These are phyloP conservation scores for Steinernema scapterisci DNA, from an alignment of 2,888 invertebrate genomes.

Conservation along the genomic window DNA sequence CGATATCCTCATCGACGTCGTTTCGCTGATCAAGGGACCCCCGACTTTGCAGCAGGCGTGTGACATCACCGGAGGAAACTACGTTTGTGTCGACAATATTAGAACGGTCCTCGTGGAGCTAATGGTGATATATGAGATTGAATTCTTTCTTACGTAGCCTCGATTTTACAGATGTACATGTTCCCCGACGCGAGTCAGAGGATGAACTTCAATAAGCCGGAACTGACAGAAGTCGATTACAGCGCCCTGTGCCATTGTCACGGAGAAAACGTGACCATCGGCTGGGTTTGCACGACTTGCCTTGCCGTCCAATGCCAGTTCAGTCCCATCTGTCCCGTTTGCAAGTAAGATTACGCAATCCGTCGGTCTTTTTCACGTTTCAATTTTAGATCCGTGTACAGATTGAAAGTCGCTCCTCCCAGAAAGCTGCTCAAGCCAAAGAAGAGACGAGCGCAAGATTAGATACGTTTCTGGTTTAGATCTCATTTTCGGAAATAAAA, in stretches of 20 bases:
- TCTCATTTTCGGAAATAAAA: neutral
- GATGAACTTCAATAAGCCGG: conserved; percentile 19
- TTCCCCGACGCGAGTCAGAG: conserved; percentile 8
- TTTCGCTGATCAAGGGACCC: neutral
- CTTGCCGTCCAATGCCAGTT: conserved; percentile 16
- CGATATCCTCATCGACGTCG: conserved; percentile 21
- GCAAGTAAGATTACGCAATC: neutral
- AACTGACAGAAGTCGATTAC: neutral
- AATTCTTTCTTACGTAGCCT: neutral
- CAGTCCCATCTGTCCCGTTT: neutral
- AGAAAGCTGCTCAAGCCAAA: neutral
- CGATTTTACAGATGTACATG: conserved; percentile 8
- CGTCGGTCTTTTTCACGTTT: neutral
- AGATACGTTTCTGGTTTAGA: neutral
- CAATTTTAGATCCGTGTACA: neutral
- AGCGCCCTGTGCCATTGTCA: conserved; percentile 19
- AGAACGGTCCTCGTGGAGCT: neutral
- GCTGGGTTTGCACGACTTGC: conserved; percentile 7
- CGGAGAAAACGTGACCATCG: conserved; percentile 2
- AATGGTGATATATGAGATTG: neutral
- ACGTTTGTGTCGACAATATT: conserved; percentile 4
- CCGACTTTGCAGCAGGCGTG: conserved; percentile 16
- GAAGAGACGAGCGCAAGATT: neutral
- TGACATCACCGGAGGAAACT: conserved; percentile 7
- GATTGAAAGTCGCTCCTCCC: neutral